Evolutionary conservation across 2,113 vertebrate species (phyloP).

Genomic region (Puma concolor): DNA sequence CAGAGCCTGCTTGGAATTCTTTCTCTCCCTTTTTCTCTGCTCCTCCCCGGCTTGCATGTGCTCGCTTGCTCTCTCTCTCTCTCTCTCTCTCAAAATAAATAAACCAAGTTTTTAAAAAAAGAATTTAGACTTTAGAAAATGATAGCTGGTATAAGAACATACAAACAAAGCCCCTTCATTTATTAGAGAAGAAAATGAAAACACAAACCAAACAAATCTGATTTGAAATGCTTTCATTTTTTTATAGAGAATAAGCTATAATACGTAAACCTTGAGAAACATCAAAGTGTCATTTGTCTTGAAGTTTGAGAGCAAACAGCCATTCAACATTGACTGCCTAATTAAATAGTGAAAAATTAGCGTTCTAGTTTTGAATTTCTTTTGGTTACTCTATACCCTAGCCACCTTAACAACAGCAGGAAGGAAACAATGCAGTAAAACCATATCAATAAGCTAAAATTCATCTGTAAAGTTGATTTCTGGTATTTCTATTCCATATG

Average conservation of each 20-base stretch:
- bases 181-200: conserved; percentile 22
- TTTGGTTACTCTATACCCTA: background rate
- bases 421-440: background rate
- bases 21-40: too few species aligned
- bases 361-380: background rate
- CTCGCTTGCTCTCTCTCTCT: too few species aligned
- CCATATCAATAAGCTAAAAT: background rate
- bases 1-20: too few species aligned
- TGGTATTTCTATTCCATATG: background rate
- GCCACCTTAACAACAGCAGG: background rate
- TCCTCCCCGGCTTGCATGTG: too few species aligned
- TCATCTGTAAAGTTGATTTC: background rate
- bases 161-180: background rate
- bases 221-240: background rate
- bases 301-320: background rate
- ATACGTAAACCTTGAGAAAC: background rate
- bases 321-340: background rate
- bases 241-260: background rate
- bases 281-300: background rate
- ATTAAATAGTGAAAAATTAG: background rate
- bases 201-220: background rate
- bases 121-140: background rate
- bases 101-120: background rate
- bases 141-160: background rate
- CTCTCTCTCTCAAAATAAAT: too few species aligned